Evolutionary conservation across 2,797 vertebrate species (phyloP).

Genomic region (Lutjanus argentimaculatus): DNA sequence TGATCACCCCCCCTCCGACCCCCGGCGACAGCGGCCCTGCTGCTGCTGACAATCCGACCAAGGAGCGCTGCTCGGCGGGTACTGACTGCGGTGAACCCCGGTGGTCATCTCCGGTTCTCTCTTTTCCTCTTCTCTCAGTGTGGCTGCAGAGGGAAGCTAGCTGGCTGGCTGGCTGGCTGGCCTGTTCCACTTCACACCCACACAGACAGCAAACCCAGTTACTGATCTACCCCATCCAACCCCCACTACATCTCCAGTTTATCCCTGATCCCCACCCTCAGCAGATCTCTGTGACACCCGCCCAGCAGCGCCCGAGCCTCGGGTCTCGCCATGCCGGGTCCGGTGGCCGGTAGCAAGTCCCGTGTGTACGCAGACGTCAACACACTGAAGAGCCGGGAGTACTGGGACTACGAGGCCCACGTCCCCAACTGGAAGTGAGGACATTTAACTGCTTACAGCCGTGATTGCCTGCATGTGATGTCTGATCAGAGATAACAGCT

Average conservation of each 20-base stretch:
- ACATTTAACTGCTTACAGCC: constrained; percentile 30
- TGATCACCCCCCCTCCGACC: constrained; percentile 12
- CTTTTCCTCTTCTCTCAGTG: not conserved
- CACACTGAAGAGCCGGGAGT: constrained; percentile 97
- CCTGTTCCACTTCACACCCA: constrained; percentile 36
- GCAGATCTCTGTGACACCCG: constrained; percentile 60
- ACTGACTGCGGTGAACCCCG: constrained; percentile 21
- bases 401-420: constrained; percentile 99
- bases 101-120: constrained; percentile 16
- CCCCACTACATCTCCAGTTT: not conserved
- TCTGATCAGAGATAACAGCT: not conserved
- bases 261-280: constrained; percentile 11
- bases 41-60: constrained; percentile 64
- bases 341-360: constrained; percentile 96
- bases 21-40: constrained; percentile 48
- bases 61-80: constrained; percentile 53
- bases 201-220: constrained; percentile 10
- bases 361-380: constrained; percentile 98
- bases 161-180: constrained; percentile 35
- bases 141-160: constrained; percentile 25
- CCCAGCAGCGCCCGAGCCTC: constrained; percentile 77
- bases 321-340: constrained; percentile 97
- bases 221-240: not conserved
- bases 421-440: constrained; percentile 97
- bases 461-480: constrained; percentile 34